Conservation (phyloP, 2,113 vertebrate species). For the Caranx melampygus region DNA sequence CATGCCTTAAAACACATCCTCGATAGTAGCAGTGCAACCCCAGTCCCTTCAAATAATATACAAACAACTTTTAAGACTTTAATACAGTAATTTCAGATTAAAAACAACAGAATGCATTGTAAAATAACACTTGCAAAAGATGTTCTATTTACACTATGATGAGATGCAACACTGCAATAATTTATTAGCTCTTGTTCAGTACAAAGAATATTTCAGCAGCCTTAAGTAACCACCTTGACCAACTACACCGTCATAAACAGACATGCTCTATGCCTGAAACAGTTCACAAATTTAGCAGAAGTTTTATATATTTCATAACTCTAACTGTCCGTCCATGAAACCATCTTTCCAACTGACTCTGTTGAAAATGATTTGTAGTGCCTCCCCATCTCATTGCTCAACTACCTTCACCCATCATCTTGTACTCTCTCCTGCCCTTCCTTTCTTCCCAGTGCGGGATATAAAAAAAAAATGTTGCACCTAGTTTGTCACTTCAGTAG, state of each 20-base stretch:
- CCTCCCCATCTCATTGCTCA: slow-evolving; percentile 47
- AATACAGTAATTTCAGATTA: slow-evolving; percentile 36
- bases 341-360: slow-evolving; percentile 20
- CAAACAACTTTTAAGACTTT: slow-evolving; percentile 38
- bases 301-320: slow-evolving; percentile 43
- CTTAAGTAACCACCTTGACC: slow-evolving; percentile 55
- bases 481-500: slow-evolving; percentile 45
- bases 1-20: slow-evolving; percentile 76
- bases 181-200: slow-evolving; percentile 47
- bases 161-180: slow-evolving; percentile 51
- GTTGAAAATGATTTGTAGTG: slow-evolving; percentile 54
- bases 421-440: neutral
- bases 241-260: slow-evolving; percentile 29
- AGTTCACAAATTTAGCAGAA: slow-evolving; percentile 15
- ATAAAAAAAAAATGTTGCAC: neutral
- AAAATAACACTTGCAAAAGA: slow-evolving; percentile 46
- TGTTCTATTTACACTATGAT: slow-evolving; percentile 50
- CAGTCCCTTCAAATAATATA: slow-evolving; percentile 13
- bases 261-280: slow-evolving; percentile 39
- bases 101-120: slow-evolving; percentile 58
- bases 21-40: slow-evolving; percentile 31
- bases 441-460: slow-evolving; percentile 20
- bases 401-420: neutral
- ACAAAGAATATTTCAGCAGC: slow-evolving; percentile 59
- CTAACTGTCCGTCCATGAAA: slow-evolving; percentile 55